phyloP scores from a whole-genome alignment of 37 sponge, comb jelly and placozoan species.

The Mnemiopsis leidyi region DNA sequence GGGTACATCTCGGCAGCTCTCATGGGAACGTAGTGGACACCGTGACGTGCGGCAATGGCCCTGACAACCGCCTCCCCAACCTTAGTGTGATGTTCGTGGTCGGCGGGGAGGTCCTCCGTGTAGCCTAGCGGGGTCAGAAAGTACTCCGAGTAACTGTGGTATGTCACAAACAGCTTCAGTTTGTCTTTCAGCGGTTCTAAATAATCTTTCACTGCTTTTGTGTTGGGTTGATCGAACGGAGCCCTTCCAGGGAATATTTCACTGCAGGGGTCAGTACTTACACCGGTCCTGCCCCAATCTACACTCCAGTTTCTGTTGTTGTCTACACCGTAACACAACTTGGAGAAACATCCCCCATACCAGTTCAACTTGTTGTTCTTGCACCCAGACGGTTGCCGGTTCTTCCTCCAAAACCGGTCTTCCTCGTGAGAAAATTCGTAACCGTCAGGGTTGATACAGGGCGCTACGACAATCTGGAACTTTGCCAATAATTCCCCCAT shows the following conservation, averaged over 20 bases:
- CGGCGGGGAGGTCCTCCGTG: neutral
- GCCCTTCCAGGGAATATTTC: neutral
- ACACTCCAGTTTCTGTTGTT: neutral
- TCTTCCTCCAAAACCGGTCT: neutral
- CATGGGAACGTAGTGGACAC: neutral
- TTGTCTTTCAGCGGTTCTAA: neutral
- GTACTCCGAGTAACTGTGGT: constrained; percentile 40
- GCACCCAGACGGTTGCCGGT: neutral
- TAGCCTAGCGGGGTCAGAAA: constrained; percentile 31
- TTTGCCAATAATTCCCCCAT: neutral
- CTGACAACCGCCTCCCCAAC: constrained; percentile 10
- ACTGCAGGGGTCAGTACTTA: constrained; percentile 8
- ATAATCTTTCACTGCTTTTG: neutral
- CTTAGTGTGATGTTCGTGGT: neutral
- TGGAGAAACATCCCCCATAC: neutral
- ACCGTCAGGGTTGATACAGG: constrained; percentile 52
- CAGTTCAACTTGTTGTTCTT: neutral
- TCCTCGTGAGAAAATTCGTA: neutral
- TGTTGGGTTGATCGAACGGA: constrained; percentile 33
- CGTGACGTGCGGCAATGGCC: constrained; percentile 7
- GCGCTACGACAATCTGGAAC: constrained; percentile 8
- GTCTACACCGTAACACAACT: neutral
- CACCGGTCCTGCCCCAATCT: neutral
- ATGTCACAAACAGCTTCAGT: constrained; percentile 28
- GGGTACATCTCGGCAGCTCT: constrained; percentile 5